Evolutionary conservation across 2,113 vertebrate genomes (phyloP).

Genomic region (Xiphophorus maculatus): DNA sequence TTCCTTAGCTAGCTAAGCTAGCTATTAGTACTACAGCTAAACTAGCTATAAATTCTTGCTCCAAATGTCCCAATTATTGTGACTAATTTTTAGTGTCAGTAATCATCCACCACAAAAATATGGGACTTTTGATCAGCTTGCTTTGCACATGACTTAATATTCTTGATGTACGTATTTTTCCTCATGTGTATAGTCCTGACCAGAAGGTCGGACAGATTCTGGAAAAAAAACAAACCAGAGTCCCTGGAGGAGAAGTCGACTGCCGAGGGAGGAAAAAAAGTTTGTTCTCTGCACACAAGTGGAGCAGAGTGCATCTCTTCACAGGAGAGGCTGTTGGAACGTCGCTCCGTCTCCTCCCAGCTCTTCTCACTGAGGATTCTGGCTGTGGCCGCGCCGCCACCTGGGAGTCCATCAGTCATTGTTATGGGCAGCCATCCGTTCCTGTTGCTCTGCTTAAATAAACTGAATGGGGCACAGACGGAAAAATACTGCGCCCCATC

Average conservation of each 20-base stretch:
- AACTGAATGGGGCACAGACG: slow-evolving; percentile 40
- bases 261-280: slow-evolving; percentile 11
- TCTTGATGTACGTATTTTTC: not conserved
- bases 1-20: too few species aligned
- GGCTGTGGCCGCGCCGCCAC: slow-evolving; percentile 32
- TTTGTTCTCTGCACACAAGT: not conserved
- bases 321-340: slow-evolving; percentile 7
- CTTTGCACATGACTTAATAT: not conserved
- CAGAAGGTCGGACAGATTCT: slow-evolving; percentile 53
- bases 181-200: slow-evolving; percentile 18
- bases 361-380: not conserved
- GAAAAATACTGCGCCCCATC: slow-evolving; percentile 58
- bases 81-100: not conserved
- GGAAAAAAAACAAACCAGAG: slow-evolving; percentile 39
- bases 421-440: slow-evolving; percentile 46
- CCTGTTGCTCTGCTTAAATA: slow-evolving; percentile 37
- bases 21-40: too few species aligned
- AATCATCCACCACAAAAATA: slow-evolving; percentile 16
- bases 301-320: slow-evolving; percentile 38
- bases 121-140: not conserved
- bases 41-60: too few species aligned
- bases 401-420: slow-evolving; percentile 46
- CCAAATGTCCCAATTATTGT: too few species aligned
- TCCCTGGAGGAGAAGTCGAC: slow-evolving; percentile 16
- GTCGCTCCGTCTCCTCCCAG: not conserved